Evolutionary conservation across 2,113 vertebrate species (phyloP).

Genomic region (Sinocyclocheilus anshuiensis): DNA sequence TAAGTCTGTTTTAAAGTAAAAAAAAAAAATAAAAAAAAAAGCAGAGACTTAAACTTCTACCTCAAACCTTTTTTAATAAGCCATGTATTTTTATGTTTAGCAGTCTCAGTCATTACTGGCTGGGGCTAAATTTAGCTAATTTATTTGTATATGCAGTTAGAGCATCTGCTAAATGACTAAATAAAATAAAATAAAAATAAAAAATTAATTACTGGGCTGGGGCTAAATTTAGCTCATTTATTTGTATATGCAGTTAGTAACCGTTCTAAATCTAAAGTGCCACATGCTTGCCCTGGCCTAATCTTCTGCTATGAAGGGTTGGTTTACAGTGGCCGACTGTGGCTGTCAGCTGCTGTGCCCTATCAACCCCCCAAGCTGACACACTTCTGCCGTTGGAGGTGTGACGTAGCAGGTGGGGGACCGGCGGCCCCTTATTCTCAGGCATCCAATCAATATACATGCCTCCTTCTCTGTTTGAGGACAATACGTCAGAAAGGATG

Average conservation of each 20-base stretch:
- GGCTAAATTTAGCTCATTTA: slow-evolving; percentile 75
- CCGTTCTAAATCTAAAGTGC: slow-evolving; percentile 82
- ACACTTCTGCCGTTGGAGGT: slow-evolving; percentile 60
- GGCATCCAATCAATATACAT: slow-evolving; percentile 11
- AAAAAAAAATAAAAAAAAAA: not conserved
- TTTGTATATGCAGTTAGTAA: slow-evolving; percentile 82
- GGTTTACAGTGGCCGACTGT: slow-evolving; percentile 67
- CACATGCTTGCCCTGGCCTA: slow-evolving; percentile 62
- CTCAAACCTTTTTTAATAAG: slow-evolving; percentile 7
- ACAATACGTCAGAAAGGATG: not conserved
- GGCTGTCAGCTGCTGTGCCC: slow-evolving; percentile 77
- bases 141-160: too few species aligned
- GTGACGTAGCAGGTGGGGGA: slow-evolving; percentile 58
- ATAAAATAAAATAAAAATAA: too few species aligned
- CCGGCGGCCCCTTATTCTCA: slow-evolving; percentile 60
- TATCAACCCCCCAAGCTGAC: slow-evolving; percentile 69
- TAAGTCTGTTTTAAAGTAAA: slow-evolving; percentile 55
- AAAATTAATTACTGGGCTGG: not conserved
- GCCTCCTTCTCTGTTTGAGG: not conserved
- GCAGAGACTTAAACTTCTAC: not conserved
- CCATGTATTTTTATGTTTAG: slow-evolving; percentile 62
- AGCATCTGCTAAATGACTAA: too few species aligned
- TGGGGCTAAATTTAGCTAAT: too few species aligned
- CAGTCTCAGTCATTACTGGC: slow-evolving; percentile 22
- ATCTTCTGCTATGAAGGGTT: slow-evolving; percentile 60